Conservation (phyloP, 2,113 vertebrate genomes). For the Amazona guildingii region DNA sequence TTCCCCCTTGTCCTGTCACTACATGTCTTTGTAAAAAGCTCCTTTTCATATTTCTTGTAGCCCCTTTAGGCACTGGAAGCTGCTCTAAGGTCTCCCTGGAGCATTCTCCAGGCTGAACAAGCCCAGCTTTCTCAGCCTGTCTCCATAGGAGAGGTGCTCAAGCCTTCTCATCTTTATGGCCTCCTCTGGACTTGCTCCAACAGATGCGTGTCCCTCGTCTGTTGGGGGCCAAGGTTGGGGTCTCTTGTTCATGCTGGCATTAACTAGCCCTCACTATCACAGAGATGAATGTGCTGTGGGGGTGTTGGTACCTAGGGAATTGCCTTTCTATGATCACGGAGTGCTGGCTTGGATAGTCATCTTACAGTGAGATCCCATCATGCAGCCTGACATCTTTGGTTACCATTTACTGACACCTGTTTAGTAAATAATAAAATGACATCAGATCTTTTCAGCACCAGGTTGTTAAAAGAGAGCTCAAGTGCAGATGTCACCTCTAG, state of each 20-base stretch:
- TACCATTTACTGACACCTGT: slow-evolving; percentile 38
- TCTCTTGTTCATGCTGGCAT: background rate
- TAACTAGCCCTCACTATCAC: fast-evolving
- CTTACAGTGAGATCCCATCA: background rate
- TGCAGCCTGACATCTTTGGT: background rate
- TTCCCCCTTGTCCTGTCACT: background rate
- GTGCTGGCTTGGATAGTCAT: background rate
- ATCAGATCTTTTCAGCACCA: slow-evolving; percentile 53
- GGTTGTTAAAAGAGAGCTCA: background rate
- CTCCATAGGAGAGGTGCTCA: background rate
- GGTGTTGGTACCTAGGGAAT: background rate
- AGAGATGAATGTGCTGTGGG: background rate
- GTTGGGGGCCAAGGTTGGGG: background rate
- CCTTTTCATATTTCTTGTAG: background rate
- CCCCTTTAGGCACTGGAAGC: background rate
- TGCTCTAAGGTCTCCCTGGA: background rate
- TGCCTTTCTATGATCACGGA: background rate
- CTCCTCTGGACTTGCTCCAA: background rate
- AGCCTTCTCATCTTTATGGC: background rate
- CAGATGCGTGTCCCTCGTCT: background rate
- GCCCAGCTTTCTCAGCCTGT: background rate
- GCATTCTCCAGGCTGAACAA: background rate
- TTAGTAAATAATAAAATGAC: slow-evolving; percentile 35
- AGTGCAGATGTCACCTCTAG: slow-evolving; percentile 8
- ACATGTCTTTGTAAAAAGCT: background rate